phyloP scores from a whole-genome alignment of 2,888 invertebrate species.

The Acanthosepion pharaonis region DNA sequence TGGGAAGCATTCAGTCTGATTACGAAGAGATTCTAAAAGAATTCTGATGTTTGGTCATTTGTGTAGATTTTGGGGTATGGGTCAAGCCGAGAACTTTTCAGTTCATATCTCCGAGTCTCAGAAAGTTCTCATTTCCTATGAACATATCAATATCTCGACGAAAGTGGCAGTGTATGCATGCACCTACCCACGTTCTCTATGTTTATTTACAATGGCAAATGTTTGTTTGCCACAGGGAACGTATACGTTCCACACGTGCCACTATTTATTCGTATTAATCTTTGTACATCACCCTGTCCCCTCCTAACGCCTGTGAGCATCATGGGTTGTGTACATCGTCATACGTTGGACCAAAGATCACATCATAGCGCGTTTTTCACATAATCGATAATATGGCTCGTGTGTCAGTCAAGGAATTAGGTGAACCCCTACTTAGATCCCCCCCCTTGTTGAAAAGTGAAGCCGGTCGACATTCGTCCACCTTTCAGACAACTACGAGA shows the following conservation, averaged over 20 bases:
- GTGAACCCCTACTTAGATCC: not conserved
- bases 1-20: too few relatives aligned
- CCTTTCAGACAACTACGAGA: not conserved
- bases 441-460: not conserved
- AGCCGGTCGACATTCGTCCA: slow-evolving; percentile 33
- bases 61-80: too few relatives aligned
- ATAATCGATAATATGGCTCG: slow-evolving; percentile 33
- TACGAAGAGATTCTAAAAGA: too few relatives aligned
- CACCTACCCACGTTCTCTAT: not conserved
- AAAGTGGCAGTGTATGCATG: not conserved
- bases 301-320: not conserved
- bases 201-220: not conserved
- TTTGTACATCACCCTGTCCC: not conserved
- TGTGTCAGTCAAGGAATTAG: slow-evolving; percentile 23
- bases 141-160: not conserved
- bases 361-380: not conserved
- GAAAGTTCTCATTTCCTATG: too few relatives aligned
- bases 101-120: too few relatives aligned
- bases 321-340: not conserved
- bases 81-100: too few relatives aligned
- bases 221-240: not conserved
- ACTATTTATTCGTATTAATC: not conserved
- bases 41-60: too few relatives aligned
- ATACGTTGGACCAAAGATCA: not conserved
- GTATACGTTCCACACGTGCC: not conserved